A percentile compares a stretch with the other conserved stretches of the same genome.
These are phyloP conservation scores for Latrodectus hesperus DNA, from an alignment of 2,888 invertebrate genomes.

Conservation along the genomic window DNA sequence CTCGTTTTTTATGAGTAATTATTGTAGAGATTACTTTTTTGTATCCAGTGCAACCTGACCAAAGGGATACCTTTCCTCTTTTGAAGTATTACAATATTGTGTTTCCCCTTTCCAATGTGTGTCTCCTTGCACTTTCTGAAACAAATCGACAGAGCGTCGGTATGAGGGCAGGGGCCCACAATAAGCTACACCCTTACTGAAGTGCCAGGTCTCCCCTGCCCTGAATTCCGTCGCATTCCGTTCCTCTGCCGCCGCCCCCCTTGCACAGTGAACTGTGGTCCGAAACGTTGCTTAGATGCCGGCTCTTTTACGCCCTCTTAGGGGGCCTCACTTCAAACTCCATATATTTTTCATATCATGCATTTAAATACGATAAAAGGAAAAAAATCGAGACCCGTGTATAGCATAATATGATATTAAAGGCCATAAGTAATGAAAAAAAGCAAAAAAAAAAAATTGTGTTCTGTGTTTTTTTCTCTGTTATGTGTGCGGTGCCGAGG, in stretches of 20 bases:
- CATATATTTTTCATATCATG: constrained; percentile 70
- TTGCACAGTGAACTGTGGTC: constrained; percentile 64
- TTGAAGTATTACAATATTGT: constrained; percentile 31
- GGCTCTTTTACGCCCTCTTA: constrained; percentile 30
- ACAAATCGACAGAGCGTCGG: constrained; percentile 3
- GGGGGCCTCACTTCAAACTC: constrained; percentile 55
- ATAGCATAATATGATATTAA: constrained; percentile 50
- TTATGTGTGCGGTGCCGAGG: constrained; percentile 45
- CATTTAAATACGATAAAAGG: constrained; percentile 45
- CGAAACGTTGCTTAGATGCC: constrained; percentile 66
- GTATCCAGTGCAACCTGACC: constrained; percentile 58
- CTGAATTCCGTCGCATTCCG: constrained; percentile 1
- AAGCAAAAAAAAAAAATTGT: constrained; percentile 33
- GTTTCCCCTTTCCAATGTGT: background rate
- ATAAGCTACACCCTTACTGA: constrained; percentile 69
- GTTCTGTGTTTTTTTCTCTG: constrained; percentile 60
- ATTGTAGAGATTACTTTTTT: constrained; percentile 38
- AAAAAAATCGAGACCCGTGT: constrained; percentile 63
- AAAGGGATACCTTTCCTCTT: constrained; percentile 52
- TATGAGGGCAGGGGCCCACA: constrained; percentile 52
- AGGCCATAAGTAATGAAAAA: constrained; percentile 40
- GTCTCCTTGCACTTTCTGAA: background rate
- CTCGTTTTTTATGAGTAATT: constrained; percentile 45
- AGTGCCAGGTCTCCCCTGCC: constrained; percentile 66
- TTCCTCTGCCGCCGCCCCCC: constrained; percentile 10